A percentile compares a stretch with the other conserved stretches of the same genome.
These are phyloP conservation scores for Artibeus lituratus DNA, from an alignment of 2,797 vertebrate species.

Conservation along the genomic window DNA sequence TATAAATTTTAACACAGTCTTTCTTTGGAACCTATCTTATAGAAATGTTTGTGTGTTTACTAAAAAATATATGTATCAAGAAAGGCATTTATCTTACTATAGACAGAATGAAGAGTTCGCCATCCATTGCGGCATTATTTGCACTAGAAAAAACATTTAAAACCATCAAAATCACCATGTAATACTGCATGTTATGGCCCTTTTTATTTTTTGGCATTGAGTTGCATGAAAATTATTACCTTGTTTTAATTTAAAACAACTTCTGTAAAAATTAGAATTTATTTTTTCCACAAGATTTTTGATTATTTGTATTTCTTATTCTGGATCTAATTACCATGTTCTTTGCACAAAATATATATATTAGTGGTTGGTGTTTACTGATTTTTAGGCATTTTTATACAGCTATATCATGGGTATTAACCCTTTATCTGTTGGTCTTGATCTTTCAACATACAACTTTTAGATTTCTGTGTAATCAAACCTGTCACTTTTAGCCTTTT, in stretches of 20 bases:
- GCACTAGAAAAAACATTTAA: background rate
- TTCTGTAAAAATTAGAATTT: background rate
- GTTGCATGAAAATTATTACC: background rate
- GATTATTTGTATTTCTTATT: slow-evolving; percentile 5
- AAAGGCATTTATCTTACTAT: too few species aligned
- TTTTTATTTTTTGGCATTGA: background rate
- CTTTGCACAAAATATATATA: background rate
- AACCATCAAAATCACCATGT: background rate
- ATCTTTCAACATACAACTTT: background rate
- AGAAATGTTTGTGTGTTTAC: slow-evolving; percentile 14
- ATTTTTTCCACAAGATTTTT: background rate
- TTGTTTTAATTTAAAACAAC: slow-evolving; percentile 29
- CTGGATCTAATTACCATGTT: background rate
- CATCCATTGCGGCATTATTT: background rate
- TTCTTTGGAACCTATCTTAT: slow-evolving; percentile 6
- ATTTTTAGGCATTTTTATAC: background rate
- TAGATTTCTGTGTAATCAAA: background rate
- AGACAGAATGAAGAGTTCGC: too few species aligned
- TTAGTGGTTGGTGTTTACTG: background rate
- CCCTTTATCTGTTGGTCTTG: background rate
- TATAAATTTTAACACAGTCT: background rate
- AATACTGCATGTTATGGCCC: background rate
- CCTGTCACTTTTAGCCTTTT: background rate
- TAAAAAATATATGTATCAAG: background rate
- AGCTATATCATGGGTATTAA: background rate